Percentiles rank a stretch among this genome's conserved stretches.
Conservation (phyloP, 2,888 invertebrate genomes). For the Apodemia duryi region DNA sequence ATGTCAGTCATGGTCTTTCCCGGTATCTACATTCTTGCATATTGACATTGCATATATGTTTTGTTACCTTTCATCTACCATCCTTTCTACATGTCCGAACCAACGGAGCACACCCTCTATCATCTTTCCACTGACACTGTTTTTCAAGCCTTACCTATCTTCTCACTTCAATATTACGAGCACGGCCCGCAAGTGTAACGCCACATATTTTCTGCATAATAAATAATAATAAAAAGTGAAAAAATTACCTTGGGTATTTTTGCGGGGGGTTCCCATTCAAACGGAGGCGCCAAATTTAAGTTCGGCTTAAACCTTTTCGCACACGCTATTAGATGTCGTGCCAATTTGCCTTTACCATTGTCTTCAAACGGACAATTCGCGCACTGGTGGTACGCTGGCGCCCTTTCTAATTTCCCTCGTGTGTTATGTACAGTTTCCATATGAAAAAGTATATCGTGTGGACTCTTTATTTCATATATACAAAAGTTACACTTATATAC, state of each 20-base stretch:
- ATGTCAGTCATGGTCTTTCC: no score
- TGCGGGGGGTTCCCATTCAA: conserved; percentile 96
- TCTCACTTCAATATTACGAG: no score
- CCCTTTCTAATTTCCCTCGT: conserved; percentile 89
- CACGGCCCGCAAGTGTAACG: no score
- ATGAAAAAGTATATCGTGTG: conserved; percentile 93
- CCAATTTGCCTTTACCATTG: conserved; percentile 93
- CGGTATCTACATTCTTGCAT: no score
- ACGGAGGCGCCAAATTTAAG: conserved; percentile 90
- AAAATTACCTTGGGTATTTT: conserved; percentile 88
- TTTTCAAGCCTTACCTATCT: no score
- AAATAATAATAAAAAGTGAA: no score
- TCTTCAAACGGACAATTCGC: conserved; percentile 96
- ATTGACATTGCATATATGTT: no score
- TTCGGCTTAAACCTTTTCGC: conserved; percentile 94
- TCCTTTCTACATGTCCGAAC: no score
- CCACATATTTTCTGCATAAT: no score
- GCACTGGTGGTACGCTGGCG: conserved; percentile 93
- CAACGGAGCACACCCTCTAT: no score
- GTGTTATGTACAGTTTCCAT: conserved; percentile 95
- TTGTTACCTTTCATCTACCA: no score
- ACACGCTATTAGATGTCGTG: conserved; percentile 92
- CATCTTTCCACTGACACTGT: no score
- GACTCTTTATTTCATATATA: conserved; percentile 87
- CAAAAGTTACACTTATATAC: conserved; percentile 93